phyloP scores from a whole-genome alignment of 2,888 invertebrate species.

The Ischnura elegans region DNA sequence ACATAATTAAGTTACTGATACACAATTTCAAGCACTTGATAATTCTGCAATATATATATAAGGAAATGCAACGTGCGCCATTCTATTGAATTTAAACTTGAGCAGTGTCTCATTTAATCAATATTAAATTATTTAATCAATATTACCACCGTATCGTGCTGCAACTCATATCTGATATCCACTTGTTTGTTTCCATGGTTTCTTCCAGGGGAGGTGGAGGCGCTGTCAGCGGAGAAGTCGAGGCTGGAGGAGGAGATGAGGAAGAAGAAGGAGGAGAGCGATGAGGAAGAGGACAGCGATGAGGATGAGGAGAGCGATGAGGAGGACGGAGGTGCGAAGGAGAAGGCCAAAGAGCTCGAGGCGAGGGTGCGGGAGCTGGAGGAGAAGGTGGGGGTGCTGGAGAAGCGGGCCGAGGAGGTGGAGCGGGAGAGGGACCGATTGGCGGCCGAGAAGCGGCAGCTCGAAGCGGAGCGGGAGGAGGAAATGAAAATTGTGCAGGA shows the following conservation, averaged over 20 bases:
- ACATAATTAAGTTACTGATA: no score
- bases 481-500: constrained; percentile 39
- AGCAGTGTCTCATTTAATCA: no score
- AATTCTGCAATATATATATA: no score
- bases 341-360: background rate
- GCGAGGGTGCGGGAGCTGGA: background rate
- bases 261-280: constrained; percentile 78
- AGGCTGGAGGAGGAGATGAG: constrained; percentile 78
- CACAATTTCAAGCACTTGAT: no score
- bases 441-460: background rate
- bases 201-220: constrained; percentile 63
- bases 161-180: no score
- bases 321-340: background rate
- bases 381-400: background rate
- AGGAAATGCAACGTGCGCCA: no score
- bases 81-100: no score
- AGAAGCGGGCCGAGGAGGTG: constrained; percentile 9
- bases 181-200: background rate
- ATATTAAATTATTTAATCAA: no score
- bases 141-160: no score
- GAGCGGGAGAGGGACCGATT: constrained; percentile 20
- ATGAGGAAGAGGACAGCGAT: constrained; percentile 74
- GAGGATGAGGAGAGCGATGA: background rate
- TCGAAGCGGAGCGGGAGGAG: constrained; percentile 15
- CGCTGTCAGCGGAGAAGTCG: constrained; percentile 77